Evolutionary conservation across 1,140 invertebrate species (phyloP), one percentile per base, ranked within the genome.

Genomic region (Drosophila nannoptera): DNA sequence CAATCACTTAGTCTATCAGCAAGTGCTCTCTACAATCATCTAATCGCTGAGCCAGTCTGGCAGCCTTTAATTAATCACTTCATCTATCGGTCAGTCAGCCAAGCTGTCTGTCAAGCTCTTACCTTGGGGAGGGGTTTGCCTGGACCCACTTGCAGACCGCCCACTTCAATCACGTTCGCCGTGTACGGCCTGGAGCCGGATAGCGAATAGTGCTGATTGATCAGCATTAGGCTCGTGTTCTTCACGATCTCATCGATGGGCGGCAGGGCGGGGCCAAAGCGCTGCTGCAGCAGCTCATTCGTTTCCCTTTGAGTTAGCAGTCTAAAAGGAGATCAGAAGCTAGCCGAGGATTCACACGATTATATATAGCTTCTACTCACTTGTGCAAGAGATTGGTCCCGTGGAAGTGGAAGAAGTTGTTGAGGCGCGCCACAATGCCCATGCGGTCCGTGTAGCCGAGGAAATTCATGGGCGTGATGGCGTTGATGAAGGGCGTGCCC

Each of bases 101-200:
- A 22, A 22, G 22, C 22, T 22, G 22, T 22, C 22, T 22, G 3
- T 22, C 22, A 22, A 22, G 1, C 22, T 22, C 22, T 22, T 69
- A 92, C 91, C 75, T 87, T 80, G 8, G 91, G 90, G 53, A 92
- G 77, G 12, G 89, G 56, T 71, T 90, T 91, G 0, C 83, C 77
- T 0, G 81, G 32, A 31, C 88, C 83, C 7, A 92, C 84, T 62
- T 92, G 91, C 71, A 92, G 89, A 11, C 91, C 91, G n/a, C 91
- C 91, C n/a, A 94, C 88, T 73, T 93, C 92, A 40, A 94, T 88
- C 4, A 94, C 89, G 74, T 91, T 92, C 14, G 90, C 83, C 4
- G 89, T 89, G 67, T 89, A 89, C 52, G 91, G 77, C 55, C 89
- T 89, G 5, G 90, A 89, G n/a, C 91, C 90, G 35, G 90, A 90